Conservation (phyloP, 2,113 vertebrate genomes). For the Chinchilla lanigera region DNA sequence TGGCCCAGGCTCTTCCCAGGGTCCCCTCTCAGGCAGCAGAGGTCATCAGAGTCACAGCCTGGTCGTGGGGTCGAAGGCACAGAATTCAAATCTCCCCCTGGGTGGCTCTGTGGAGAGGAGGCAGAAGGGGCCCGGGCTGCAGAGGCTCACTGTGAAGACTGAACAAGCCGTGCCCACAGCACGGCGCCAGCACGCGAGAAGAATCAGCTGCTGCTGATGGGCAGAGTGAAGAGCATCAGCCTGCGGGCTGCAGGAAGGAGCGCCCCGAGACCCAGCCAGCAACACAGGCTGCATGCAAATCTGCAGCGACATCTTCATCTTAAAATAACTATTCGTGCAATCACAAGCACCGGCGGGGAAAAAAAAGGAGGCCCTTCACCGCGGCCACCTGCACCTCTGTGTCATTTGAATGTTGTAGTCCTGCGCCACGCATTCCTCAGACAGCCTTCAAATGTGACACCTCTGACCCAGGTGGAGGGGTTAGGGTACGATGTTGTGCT, state of each 20-base stretch:
- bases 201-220: not conserved
- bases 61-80: not conserved
- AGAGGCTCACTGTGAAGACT: not conserved
- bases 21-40: not conserved
- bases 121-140: not conserved
- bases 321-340: not conserved
- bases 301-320: not conserved
- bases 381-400: not conserved
- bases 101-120: not conserved
- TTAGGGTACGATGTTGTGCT: no score
- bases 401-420: not conserved
- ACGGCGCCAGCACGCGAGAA: rapidly evolving
- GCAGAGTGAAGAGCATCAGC: not conserved
- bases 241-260: not conserved
- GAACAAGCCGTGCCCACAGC: not conserved
- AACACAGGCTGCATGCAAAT: not conserved
- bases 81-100: not conserved
- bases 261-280: not conserved
- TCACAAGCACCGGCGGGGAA: not conserved
- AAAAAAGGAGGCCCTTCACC: no score
- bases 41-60: not conserved
- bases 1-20: not conserved
- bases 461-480: not conserved
- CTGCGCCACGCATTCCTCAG: not conserved
- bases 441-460: not conserved